Evolutionary conservation across 2,797 vertebrate genomes (phyloP).

Genomic region (Syngnathus acus): DNA sequence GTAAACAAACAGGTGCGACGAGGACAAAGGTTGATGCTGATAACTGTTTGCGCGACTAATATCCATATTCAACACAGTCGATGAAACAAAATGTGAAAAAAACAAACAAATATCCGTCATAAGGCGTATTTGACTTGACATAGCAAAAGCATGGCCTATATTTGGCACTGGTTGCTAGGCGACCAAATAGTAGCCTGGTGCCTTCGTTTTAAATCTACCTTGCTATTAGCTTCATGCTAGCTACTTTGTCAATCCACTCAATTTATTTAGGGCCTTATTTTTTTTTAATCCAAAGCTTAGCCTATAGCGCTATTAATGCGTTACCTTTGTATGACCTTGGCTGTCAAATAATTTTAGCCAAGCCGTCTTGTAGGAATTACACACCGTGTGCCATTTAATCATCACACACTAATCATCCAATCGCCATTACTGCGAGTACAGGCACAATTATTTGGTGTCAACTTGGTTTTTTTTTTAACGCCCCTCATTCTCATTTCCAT

Average conservation of each 20-base stretch:
- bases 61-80: background rate
- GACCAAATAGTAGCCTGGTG: background rate
- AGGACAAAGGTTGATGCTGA: background rate
- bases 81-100: background rate
- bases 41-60: background rate
- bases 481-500: conserved; percentile 51
- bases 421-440: conserved; percentile 30
- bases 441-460: conserved; percentile 35
- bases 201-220: too few species aligned
- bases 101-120: too few species aligned
- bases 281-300: background rate
- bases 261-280: background rate
- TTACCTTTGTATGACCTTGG: conserved; percentile 5
- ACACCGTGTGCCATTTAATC: conserved; percentile 26
- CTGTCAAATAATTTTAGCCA: background rate
- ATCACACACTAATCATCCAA: conserved; percentile 39
- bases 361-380: background rate
- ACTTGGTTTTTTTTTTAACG: conserved; percentile 27
- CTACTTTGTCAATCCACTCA: background rate
- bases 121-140: too few species aligned
- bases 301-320: background rate
- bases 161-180: conserved; percentile 1
- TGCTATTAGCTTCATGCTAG: too few species aligned
- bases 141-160: background rate
- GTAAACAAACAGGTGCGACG: background rate